Percentiles rank a stretch among this genome's conserved stretches.
phyloP scores from a whole-genome alignment of 2,113 vertebrate genomes.

The Phalacrocorax carbo region DNA sequence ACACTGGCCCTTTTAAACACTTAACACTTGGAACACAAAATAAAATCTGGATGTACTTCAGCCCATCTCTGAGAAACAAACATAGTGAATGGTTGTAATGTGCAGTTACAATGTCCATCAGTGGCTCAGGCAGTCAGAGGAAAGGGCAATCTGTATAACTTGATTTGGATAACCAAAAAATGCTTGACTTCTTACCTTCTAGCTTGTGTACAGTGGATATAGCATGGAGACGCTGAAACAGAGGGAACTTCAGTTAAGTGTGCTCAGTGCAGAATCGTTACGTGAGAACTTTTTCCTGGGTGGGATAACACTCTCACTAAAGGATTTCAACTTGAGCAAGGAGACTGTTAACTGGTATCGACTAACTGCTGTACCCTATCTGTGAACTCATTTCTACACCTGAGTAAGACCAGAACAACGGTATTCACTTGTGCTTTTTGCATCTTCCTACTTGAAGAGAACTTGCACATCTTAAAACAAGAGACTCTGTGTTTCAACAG shows the following conservation, averaged over 20 bases:
- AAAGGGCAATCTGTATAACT: not conserved
- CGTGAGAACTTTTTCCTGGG: slow-evolving; percentile 96
- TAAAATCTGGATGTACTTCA: not conserved
- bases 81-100: not conserved
- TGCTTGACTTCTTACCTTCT: not conserved
- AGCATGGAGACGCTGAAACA: slow-evolving; percentile 91
- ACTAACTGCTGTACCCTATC: slow-evolving; percentile 85
- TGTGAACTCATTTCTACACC: slow-evolving; percentile 68
- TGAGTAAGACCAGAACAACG: not conserved
- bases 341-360: slow-evolving; percentile 97
- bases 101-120: not conserved
- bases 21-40: not conserved
- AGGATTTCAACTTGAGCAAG: slow-evolving; percentile 95
- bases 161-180: not conserved
- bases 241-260: slow-evolving; percentile 91
- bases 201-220: slow-evolving; percentile 95
- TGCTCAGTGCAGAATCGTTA: slow-evolving; percentile 94
- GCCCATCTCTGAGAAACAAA: not conserved
- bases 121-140: not conserved
- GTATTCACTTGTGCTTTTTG: slow-evolving; percentile 29
- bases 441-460: slow-evolving; percentile 71
- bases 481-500: slow-evolving; percentile 51
- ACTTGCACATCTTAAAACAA: slow-evolving; percentile 38
- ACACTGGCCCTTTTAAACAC: not conserved
- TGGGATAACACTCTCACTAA: slow-evolving; percentile 89